Conservation (phyloP, 1,140 invertebrate genomes). For the Drosophila pseudoananassae region DNA sequence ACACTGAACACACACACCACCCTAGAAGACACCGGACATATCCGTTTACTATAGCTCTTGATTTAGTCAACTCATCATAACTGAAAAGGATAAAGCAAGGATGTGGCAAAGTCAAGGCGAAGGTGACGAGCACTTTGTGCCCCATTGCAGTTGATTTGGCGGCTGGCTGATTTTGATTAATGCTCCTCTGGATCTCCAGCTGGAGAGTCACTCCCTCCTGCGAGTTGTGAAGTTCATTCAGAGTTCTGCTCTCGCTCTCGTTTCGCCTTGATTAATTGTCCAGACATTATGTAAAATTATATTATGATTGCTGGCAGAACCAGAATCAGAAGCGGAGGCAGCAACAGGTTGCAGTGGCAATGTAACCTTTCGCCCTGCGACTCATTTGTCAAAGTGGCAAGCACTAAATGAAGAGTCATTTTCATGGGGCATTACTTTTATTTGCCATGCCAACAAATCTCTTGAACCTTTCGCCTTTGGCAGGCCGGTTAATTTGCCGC, state of each 20-base stretch:
- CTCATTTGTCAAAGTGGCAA: constrained; percentile 65
- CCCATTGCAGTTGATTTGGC: constrained; percentile 46
- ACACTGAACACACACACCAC: constrained; percentile 1
- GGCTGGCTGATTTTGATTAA: constrained; percentile 67
- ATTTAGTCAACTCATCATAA: constrained; percentile 67
- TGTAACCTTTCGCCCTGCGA: constrained; percentile 22
- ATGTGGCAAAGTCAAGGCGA: constrained; percentile 30
- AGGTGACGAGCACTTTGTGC: constrained; percentile 66
- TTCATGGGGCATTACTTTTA: constrained; percentile 64
- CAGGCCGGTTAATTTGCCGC: constrained; percentile 40
- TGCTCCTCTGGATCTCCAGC: not conserved
- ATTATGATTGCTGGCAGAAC: constrained; percentile 20
- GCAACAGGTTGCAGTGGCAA: too few relatives aligned
- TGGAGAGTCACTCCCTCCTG: constrained; percentile 20
- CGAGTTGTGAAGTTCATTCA: constrained; percentile 42
- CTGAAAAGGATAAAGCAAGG: constrained; percentile 26
- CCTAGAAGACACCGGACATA: constrained; percentile 41
- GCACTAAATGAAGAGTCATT: constrained; percentile 61
- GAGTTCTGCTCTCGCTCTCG: constrained; percentile 21
- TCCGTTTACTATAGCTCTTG: constrained; percentile 27
- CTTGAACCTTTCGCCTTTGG: constrained; percentile 17
- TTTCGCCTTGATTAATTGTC: constrained; percentile 63
- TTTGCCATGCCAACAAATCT: constrained; percentile 51
- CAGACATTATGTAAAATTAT: constrained; percentile 55
- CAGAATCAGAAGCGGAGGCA: too few relatives aligned